Evolutionary conservation across 2,888 invertebrate genomes (phyloP), one percentile per base, ranked within the genome.

Genomic region (Hedya salicella): DNA sequence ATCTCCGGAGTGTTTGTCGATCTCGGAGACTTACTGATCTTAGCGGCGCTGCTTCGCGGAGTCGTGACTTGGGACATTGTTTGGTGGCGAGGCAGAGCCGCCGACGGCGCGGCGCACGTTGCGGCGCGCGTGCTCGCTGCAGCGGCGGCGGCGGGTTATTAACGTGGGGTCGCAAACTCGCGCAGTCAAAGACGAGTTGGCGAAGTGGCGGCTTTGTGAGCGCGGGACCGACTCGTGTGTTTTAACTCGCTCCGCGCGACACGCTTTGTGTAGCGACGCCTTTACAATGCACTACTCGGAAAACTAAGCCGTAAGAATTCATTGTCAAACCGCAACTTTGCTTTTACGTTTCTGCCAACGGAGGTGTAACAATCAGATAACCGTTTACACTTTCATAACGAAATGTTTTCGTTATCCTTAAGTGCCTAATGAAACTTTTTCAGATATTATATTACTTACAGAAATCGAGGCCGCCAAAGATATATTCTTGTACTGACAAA

Each of bases 171-270:
- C 83, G 86, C 86, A 88, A 83, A 83, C 83, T 80, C 82, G 76
- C 80, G 80, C 76, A 83, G 85, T 87, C 89, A 90, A 89, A 89
- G 89, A 80, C 78, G 81, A 79, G 79, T 85, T 85, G 81, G 80
- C 87, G 87, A 90, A 91, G 90, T 90, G 91, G 83, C 81, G 85
- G 83, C 88, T 90, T 89, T 90, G 90, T 85, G 73, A 76, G 76
- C 78, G 78, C 25, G 25, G 3, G 25, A 25, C 76, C 78, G 78
- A 74, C 76, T 77, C 72, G 75, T 76, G 81, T 81, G 82, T 77
- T 78, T 75, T 77, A 77, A 79, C 78, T 78, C 77, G 76, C 78
- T 81, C 73, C 77, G 72, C 78, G 80, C 82, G 80, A 85, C 86
- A 85, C 85, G 82, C 89, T 88, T 89, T 89, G 86, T 87, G 80